Evolutionary conservation across 2,888 invertebrate species (phyloP).

Genomic region (Dermolepida albohirtum): DNA sequence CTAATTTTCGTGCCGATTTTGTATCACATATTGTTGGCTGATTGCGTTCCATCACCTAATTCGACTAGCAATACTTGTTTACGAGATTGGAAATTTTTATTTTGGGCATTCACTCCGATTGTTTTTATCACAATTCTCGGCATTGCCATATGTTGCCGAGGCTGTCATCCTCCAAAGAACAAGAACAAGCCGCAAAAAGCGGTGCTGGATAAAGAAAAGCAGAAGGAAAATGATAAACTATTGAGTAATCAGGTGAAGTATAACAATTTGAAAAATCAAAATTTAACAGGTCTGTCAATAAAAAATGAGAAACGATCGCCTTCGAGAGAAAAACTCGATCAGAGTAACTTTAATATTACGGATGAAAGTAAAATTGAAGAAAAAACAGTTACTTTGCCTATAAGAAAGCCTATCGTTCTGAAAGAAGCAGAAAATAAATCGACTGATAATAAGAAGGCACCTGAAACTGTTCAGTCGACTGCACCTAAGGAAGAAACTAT

Average conservation of each 20-base stretch:
- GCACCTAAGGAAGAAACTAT: slow-evolving; percentile 33
- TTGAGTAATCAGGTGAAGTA: slow-evolving; percentile 38
- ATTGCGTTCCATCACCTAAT: background rate
- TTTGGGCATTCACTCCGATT: slow-evolving; percentile 37
- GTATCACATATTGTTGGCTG: slow-evolving; percentile 7
- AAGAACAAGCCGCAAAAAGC: background rate
- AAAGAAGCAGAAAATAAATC: slow-evolving; percentile 9
- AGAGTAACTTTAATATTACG: background rate
- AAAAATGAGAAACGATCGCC: slow-evolving; percentile 28
- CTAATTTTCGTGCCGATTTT: slow-evolving; percentile 36
- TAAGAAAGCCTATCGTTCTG: slow-evolving; percentile 21
- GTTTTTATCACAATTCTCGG: slow-evolving; percentile 35
- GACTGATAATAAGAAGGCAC: background rate
- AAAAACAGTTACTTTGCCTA: slow-evolving; percentile 12
- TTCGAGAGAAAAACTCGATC: background rate
- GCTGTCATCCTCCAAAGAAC: slow-evolving; percentile 20
- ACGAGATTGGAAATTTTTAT: slow-evolving; percentile 29
- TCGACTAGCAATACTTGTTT: background rate
- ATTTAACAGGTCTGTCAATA: slow-evolving; percentile 8
- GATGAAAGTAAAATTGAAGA: background rate
- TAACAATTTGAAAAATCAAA: slow-evolving; percentile 37
- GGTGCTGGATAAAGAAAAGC: slow-evolving; percentile 1
- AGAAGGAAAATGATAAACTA: slow-evolving; percentile 41
- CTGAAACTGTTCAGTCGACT: too few relatives aligned
- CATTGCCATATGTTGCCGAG: slow-evolving; percentile 26